Conservation (phyloP, 2,888 invertebrate genomes). For the Opisthograptis luteolata region DNA sequence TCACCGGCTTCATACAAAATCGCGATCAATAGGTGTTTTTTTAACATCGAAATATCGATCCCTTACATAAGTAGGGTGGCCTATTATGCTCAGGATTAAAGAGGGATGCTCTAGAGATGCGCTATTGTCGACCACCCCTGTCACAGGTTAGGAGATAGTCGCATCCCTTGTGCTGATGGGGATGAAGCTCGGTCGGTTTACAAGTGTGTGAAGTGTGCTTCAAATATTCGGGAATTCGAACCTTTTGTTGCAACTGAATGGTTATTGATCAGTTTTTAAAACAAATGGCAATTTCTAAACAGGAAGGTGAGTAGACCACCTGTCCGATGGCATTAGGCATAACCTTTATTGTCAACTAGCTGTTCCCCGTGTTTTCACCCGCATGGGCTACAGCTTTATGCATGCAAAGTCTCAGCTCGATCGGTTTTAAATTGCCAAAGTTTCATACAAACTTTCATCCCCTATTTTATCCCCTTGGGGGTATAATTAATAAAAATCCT, state of each 20-base stretch:
- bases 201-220: conserved; percentile 5
- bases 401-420: no score
- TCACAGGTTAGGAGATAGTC: conserved; percentile 4
- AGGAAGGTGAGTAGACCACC: no score
- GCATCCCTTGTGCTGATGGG: not conserved
- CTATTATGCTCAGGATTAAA: conserved; percentile 38
- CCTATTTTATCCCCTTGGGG: no score
- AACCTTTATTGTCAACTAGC: no score
- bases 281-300: not conserved
- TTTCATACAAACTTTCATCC: no score
- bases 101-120: conserved; percentile 43
- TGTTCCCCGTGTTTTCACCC: no score
- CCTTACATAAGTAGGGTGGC: conserved; percentile 25
- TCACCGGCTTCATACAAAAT: conserved; percentile 1
- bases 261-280: not conserved
- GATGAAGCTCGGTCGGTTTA: not conserved
- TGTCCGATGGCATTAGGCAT: no score
- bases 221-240: not conserved
- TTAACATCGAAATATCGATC: conserved; percentile 9
- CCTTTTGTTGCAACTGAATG: conserved; percentile 1
- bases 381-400: no score
- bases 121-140: conserved; percentile 40
- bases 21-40: conserved; percentile 1
- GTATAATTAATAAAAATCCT: no score
- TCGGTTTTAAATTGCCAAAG: no score